A percentile compares a stretch with the other conserved stretches of the same genome.
Evolutionary conservation across 2,888 invertebrate species (phyloP).

Genomic region (Ariolimax columbianus): DNA sequence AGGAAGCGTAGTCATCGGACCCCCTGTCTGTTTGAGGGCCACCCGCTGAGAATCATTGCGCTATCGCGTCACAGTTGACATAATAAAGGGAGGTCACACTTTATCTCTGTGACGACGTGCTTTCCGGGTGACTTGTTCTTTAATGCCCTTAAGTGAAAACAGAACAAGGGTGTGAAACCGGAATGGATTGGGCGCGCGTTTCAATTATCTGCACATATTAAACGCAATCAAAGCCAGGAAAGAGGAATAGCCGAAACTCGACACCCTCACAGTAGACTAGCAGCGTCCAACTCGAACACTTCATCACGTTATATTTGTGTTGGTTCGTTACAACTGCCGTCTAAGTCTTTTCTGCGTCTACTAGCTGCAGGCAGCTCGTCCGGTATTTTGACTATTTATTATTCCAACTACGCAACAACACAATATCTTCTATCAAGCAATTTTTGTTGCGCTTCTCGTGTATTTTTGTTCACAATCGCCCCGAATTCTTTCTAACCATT

Average conservation of each 20-base stretch:
- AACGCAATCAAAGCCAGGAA: background rate
- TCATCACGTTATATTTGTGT: background rate
- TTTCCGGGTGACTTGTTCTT: background rate
- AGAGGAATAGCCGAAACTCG: background rate
- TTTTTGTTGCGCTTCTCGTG: too few species aligned
- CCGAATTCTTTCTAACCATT: background rate
- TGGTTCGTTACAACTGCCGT: background rate
- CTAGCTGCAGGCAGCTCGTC: background rate
- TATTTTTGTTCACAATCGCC: background rate
- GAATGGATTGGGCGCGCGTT: background rate
- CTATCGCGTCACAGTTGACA: too few species aligned
- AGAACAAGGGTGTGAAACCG: background rate
- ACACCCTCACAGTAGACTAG: background rate
- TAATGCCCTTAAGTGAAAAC: background rate
- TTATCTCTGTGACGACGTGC: background rate
- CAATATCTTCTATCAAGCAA: background rate
- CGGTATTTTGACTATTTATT: slow-evolving; percentile 11
- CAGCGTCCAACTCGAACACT: background rate
- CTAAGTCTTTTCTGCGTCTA: background rate
- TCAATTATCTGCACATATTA: background rate
- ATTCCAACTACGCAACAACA: background rate
- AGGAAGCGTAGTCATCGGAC: too few species aligned
- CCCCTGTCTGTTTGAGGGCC: too few species aligned
- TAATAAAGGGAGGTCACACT: background rate
- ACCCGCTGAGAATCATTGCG: too few species aligned